Base-by-base conservation (phyloP, 2,888 invertebrate species). In the Cordilura impudica region DNA sequence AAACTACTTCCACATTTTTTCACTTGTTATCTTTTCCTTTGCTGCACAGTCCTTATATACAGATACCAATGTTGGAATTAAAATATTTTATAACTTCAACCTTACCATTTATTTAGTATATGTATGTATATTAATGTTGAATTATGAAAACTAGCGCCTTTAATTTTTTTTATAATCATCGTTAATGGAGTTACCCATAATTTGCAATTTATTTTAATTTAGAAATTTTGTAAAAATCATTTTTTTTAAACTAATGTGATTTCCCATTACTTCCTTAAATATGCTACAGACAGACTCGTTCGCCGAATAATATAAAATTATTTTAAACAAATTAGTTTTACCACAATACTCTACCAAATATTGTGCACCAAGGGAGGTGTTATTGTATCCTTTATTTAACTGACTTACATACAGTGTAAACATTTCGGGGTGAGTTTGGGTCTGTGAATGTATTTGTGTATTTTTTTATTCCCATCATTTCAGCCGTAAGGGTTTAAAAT, bases 301-400 rank as follows among this genome's bases (percentile, higher is more conserved):
- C 23, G 5, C 26, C 16, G 12, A 49, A 31, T 8, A 26, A 35
- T 45, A 54, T 19, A 49, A 56, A 66, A 45, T 45, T 39, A 54
- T 63, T 66, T 60, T 74, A 23, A 67, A 75, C 79, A 79, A 79
- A 79, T 79, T 79, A 79, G 75, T 79, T 79, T 79, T 79, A 75
- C 79, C 79, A 79, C 79, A 79, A 75, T 53, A 53, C 71, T 53
- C 61, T 67, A 26, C 75, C 75, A 65, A 67, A 75, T 49, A 69
- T 39, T 75, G 79, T 72, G 65, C 71, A 45, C 75, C 75, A 72
- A 51, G 79, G 79, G 75, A 67, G 79, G 45, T 79, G 71, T 67
- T 72, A 63, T 63, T 75, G 75, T 72, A 79, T 63, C 75, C 75
- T 75, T 72, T 79, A 29, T 60, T 61, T 49, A 26, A 49, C 26